These are phyloP conservation scores for Phragmatobia fuliginosa DNA, from an alignment of 2,888 invertebrate genomes.

Conservation along the genomic window DNA sequence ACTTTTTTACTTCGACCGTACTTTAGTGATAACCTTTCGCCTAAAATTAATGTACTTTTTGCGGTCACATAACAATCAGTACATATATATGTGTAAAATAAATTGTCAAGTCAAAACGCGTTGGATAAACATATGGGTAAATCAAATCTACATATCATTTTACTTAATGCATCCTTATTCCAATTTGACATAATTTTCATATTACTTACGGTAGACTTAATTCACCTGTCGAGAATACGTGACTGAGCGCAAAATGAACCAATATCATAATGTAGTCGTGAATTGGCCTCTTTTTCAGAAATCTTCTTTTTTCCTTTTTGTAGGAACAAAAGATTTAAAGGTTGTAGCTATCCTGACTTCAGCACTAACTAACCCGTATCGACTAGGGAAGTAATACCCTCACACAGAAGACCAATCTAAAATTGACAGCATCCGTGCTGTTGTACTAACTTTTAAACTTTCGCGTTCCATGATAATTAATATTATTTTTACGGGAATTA, in stretches of 20 bases:
- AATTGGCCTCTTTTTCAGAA: slow-evolving; percentile 1
- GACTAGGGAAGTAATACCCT: too few species aligned
- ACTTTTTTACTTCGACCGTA: too few species aligned
- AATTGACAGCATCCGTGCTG: too few species aligned
- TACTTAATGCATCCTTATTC: slow-evolving; percentile 4
- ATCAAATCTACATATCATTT: slow-evolving; percentile 1
- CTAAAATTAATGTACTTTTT: background rate
- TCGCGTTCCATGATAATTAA: too few species aligned
- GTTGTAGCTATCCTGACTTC: too few species aligned
- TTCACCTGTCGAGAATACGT: slow-evolving; percentile 6
- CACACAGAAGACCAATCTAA: too few species aligned
- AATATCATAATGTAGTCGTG: slow-evolving; percentile 16
- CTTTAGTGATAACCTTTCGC: background rate
- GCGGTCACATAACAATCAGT: background rate
- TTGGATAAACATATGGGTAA: background rate
- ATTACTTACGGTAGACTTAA: background rate
- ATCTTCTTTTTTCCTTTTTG: background rate
- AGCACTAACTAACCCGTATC: too few species aligned
- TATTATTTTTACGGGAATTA: too few species aligned
- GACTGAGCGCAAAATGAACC: background rate
- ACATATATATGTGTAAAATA: background rate
- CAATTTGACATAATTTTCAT: slow-evolving; percentile 5
- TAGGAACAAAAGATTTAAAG: too few species aligned
- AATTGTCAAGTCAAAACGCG: background rate
- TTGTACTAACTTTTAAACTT: too few species aligned